Base-by-base conservation (phyloP, 2,888 invertebrate genomes). In the Crematogaster levior region DNA sequence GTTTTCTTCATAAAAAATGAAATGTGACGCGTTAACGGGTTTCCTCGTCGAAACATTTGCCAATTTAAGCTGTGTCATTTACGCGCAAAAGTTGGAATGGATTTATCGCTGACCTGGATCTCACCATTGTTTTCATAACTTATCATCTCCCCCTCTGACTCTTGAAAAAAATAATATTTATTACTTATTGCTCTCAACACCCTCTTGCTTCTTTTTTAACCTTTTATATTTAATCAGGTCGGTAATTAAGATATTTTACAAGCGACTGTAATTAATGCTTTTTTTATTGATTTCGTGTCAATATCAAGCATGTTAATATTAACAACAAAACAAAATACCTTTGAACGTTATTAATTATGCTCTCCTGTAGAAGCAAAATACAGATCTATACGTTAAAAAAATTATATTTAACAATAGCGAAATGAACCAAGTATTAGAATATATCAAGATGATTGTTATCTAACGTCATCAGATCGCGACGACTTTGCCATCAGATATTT, bases 51-150 rank as follows among this genome's bases (percentile, higher is more conserved):
- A 63, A 63, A 63, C 34, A 53, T 63, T 79, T 43, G 18, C 34
- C 77, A 40, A 77, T 77, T 77, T 46, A 2, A 68, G n/a, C 18
- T 21, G 56, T 21, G 53, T 77, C 40, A 66, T 79, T 68, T 68
- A 56, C 34, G 43, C 66, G 43, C 30, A 18, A 68, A 46, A 79
- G 30, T 68, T 43, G 34, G n/a, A 58, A 68, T 12, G 24, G 24
- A 77, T 79, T 79, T 79, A 77, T 66, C 56, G 40, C 30, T 21
- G 53, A 77, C 53, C 77, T 56, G 30, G 21, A 77, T 66, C 43
- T 77, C 56, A 21, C 56, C 4, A 56, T 66, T 66, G 24, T 77
- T 77, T 68, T 34, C 53, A 40, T 12, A 21, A 66, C 30, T 56
- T 66, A 43, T 58, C 34, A 46, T 9, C 12, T 15, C n/a, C 3